phyloP scores from a whole-genome alignment of 2,797 vertebrate genomes.

The Pipistrellus pipistrellus region DNA sequence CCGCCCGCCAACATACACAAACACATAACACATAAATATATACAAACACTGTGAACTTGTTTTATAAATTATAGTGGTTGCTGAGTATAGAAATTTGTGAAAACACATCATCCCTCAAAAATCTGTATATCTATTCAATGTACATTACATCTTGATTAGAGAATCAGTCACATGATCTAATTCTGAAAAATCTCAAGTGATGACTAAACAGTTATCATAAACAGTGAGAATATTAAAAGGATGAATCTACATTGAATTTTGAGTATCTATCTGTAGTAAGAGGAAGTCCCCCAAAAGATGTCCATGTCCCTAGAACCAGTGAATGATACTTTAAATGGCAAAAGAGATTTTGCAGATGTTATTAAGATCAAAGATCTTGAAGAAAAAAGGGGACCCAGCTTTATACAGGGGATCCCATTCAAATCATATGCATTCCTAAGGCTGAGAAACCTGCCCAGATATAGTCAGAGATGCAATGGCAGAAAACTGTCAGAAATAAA shows the following conservation, averaged over 20 bases:
- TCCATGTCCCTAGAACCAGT: neutral
- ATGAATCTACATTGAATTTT: neutral
- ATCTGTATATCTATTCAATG: neutral
- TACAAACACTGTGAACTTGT: neutral
- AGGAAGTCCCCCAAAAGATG: neutral
- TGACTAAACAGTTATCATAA: neutral
- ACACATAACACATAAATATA: neutral
- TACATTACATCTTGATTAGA: neutral
- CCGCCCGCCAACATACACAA: neutral
- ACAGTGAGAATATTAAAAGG: neutral
- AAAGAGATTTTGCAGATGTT: neutral
- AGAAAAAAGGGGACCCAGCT: neutral
- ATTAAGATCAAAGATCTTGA: neutral
- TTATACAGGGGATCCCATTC: neutral
- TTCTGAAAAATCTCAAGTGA: slow-evolving; percentile 13
- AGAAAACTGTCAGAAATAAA: neutral
- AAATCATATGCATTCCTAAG: neutral
- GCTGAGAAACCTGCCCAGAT: neutral
- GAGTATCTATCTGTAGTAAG: neutral
- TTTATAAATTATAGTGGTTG: neutral
- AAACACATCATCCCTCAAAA: neutral
- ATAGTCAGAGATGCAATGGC: neutral
- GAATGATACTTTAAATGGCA: neutral
- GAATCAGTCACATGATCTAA: neutral
- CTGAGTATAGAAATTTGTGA: neutral